Conservation (phyloP, 2,797 vertebrate species). For the Hypotaenidia okinawae region DNA sequence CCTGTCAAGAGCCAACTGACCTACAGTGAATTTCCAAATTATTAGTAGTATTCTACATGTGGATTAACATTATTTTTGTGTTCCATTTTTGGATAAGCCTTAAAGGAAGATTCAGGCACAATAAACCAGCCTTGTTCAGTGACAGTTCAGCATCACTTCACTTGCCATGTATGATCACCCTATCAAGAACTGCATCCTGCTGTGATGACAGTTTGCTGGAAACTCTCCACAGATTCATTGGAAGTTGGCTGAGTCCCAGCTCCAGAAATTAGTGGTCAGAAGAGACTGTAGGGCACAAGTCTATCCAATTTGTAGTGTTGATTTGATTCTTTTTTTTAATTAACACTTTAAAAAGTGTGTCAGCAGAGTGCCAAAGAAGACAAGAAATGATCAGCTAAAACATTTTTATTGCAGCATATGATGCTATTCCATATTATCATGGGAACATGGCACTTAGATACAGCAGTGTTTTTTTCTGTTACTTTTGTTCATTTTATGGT, state of each 20-base stretch:
- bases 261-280: slow-evolving; percentile 60
- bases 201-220: slow-evolving; percentile 49
- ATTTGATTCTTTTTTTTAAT: slow-evolving; percentile 63
- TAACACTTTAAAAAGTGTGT: slow-evolving; percentile 49
- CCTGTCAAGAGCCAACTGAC: background rate
- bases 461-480: background rate
- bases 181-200: slow-evolving; percentile 25
- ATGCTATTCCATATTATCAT: background rate
- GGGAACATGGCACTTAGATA: background rate
- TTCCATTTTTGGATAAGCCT: background rate
- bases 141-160: slow-evolving; percentile 31
- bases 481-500: slow-evolving; percentile 37
- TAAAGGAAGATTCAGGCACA: background rate
- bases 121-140: background rate
- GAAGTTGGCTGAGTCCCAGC: slow-evolving; percentile 56
- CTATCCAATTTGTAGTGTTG: slow-evolving; percentile 48
- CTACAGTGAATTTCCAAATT: background rate
- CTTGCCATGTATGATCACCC: slow-evolving; percentile 44
- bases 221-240: slow-evolving; percentile 47
- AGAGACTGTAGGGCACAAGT: slow-evolving; percentile 52
- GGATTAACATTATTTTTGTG: background rate
- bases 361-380: slow-evolving; percentile 41
- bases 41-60: background rate
- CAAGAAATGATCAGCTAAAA: slow-evolving; percentile 47
- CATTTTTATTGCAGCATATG: slow-evolving; percentile 33